Base-by-base conservation (phyloP, 2,797 vertebrate genomes). In the Meda fulgida region DNA sequence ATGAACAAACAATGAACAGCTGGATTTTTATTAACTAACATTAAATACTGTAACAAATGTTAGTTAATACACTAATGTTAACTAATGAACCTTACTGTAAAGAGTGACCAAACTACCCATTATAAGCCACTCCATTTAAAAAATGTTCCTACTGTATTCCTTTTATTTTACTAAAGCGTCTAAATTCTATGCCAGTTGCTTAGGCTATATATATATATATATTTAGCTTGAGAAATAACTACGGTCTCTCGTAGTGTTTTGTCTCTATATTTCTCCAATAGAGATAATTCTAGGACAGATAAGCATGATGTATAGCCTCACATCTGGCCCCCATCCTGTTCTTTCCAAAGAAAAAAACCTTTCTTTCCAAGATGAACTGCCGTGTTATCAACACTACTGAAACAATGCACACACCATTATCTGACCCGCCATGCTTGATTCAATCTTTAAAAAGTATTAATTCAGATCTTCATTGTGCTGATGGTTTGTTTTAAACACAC, bases 301-400 rank as follows among this genome's bases (percentile, higher is more conserved):
- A 78, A 84, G 34, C 31, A 34, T 31, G 73, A 76, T 66, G 46
- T 40, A 66, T 75, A 40, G 78, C 21, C 63, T 80, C 81, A 83
- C 60, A 83, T 76, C 71, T 83, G 70, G 81, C 81, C 58, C 26
- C 46, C 43, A 51, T 75, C 19, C 26, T 84, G 65, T 13, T 31
- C 26, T 78, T 84, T 78, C 43, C n/a, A 46, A 31, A n/a, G 2
- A 21, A 31, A 73, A 51, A 51, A 18, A 2, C 80, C 11, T 13
- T 40, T 69, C 60, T 43, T 18, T 31, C n/a, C 29, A 14, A 53
- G 81, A 83, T 29, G 2, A 53, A 76, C 23, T 29, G 60, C 55
- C 13, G n/a, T 40, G 36, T 69, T 84, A 76, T 76, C 7, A 31
- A 48, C 69, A 63, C 40, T 34, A 34, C 53, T 23, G 40, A n/a